Base-by-base conservation (phyloP, 2,888 invertebrate genomes). In the Lamellibrachia satsuma region DNA sequence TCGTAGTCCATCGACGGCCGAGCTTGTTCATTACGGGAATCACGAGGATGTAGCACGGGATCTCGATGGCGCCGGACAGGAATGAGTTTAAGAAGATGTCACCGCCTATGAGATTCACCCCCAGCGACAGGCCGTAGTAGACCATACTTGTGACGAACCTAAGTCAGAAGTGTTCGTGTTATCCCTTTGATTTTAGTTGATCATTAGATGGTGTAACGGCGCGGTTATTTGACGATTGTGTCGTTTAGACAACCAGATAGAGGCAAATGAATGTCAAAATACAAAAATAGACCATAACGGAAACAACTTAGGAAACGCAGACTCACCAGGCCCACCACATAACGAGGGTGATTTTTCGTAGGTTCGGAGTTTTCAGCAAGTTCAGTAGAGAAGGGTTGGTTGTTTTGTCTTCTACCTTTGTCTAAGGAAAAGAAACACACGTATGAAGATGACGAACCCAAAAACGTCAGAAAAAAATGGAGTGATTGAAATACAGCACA, bases 131-230 rank as follows among this genome's bases (percentile, higher is more conserved):
- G 55, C 93, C 93, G 55, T 93, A 93, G 91, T 93, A 93, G 2
- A 91, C 92, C 75, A 93, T 90, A n/a, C 93, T 93, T 8, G 93
- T 91, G 4, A 92, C 93, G 60, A 93, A 93, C 93, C 93, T 93
- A 91, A 4, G n/a, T 51, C 51, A 90, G 39, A n/a, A 9, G 55
- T 15, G 60, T 60, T 55, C 9, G 9, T 55, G 55, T 55, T 9
- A 9, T 55, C 55, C 7, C 7, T 55, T 55, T 55, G 8, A 55
- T 55, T 2, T 55, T 55, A 1, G 39, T 39, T 91, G 51, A 39
- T 52, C 7, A 91, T 51, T 52, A 91, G 6, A 52, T 1, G 2
- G n/a, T 22, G 52, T 52, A 27, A 22, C 22, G 52, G 9, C n/a
- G 57, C 57, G 57, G 52, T 52, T 60, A 60, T 3, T 52, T 52